These are phyloP conservation scores for Monomorium pharaonis DNA, from an alignment of 1,140 invertebrate genomes.

Conservation along the genomic window DNA sequence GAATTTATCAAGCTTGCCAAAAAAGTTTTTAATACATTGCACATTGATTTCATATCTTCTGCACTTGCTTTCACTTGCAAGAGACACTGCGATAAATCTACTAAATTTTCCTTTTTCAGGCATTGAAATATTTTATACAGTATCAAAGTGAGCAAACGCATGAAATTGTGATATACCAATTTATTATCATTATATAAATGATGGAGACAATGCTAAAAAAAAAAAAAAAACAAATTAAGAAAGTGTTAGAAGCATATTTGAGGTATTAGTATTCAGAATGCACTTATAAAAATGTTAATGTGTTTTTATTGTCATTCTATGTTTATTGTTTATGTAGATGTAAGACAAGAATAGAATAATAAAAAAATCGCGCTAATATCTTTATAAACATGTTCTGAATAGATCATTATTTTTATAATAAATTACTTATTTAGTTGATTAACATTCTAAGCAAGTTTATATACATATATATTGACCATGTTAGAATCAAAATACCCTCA, in stretches of 20 bases:
- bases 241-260: background rate
- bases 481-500: too few relatives aligned
- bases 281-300: too few relatives aligned
- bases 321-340: too few relatives aligned
- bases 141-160: conserved; percentile 67
- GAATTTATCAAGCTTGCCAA: conserved; percentile 10
- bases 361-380: too few relatives aligned
- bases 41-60: conserved; percentile 66
- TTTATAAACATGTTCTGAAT: too few relatives aligned
- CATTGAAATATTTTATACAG: conserved; percentile 58
- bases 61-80: conserved; percentile 73
- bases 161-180: conserved; percentile 71
- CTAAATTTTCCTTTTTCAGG: conserved; percentile 49
- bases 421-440: background rate
- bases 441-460: too few relatives aligned
- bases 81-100: conserved; percentile 68
- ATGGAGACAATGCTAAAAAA: conserved; percentile 68
- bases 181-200: conserved; percentile 72
- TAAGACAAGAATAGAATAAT: too few relatives aligned
- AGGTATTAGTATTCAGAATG: too few relatives aligned
- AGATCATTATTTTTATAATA: conserved; percentile 2
- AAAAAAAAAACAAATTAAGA: conserved; percentile 15
- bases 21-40: conserved; percentile 62
- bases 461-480: too few relatives aligned
- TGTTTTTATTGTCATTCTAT: too few relatives aligned